Base-by-base conservation (phyloP, 2,888 invertebrate genomes). In the Eueremaeus valkanovi region DNA sequence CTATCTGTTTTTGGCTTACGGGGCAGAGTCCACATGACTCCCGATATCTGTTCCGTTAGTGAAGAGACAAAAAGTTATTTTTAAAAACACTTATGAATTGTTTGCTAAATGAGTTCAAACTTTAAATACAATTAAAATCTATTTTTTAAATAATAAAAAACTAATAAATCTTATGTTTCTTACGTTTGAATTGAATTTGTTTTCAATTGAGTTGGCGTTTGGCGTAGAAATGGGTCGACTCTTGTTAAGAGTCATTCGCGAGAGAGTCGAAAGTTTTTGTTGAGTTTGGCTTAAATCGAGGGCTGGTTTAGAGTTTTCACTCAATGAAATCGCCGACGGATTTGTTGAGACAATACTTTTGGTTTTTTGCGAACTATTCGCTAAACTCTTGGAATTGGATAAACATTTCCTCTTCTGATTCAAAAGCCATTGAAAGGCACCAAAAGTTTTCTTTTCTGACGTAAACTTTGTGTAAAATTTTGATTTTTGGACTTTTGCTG, bases 11-110 rank as follows among this genome's bases (percentile, higher is more conserved):
- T 80, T 8, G 79, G 78, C 40, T 79, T 77, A 42, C 81, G 77
- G 49, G 81, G 81, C 27, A 81, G 75, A 18, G 81, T 81, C 66
- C 80, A 80, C 58, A 81, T 77, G 55, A 79, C 80, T 74, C 76
- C n/a, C n/a, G n/a, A n/a, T n/a, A 16, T 16, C 45, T 45, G 45
- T 16, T 45, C 18, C 16, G 45, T 45, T 45, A 16, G 9, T 36
- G 36, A 8, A n/a, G n/a, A n/a, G n/a, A n/a, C n/a, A n/a, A n/a
- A n/a, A n/a, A 49, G 16, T 49, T 49, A 49, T 9, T 49, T 49
- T 55, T 8, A 24, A 42, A 42, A 8, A 42, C 42, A 42, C 13
- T 42, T 42, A 24, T 55, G 21, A 78, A 76, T 78, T 79, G 51
- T 9, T 55, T 55, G 29, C 18, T 21, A 24, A 55, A 9, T 21